A percentile compares a stretch with the other conserved stretches of the same genome.
Evolutionary conservation across 2,797 vertebrate species (phyloP).

Genomic region (Bufotes viridis): DNA sequence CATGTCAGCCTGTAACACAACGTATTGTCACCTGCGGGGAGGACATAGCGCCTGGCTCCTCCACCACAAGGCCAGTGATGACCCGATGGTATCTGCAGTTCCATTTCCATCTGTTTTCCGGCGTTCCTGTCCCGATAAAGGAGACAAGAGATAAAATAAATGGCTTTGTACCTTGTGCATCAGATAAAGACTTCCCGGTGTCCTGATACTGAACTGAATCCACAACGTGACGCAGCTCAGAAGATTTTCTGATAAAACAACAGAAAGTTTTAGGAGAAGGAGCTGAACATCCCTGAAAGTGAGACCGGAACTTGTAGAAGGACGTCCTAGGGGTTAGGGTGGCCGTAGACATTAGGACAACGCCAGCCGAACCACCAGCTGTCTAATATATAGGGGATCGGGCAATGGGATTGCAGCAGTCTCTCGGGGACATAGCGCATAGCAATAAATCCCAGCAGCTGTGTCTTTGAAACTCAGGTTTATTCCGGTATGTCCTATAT

Average conservation of each 20-base stretch:
- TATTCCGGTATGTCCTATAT: too few relatives aligned
- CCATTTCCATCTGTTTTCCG: not conserved
- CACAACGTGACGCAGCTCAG: not conserved
- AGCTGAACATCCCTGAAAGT: not conserved
- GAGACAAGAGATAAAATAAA: conserved; percentile 8
- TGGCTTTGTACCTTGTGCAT: not conserved
- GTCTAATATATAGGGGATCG: too few relatives aligned
- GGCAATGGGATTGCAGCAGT: too few relatives aligned
- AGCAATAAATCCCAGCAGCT: too few relatives aligned
- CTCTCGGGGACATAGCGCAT: too few relatives aligned
- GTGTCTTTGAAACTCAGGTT: too few relatives aligned
- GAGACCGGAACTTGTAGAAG: not conserved
- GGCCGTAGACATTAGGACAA: too few relatives aligned
- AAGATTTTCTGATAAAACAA: conserved; percentile 10
- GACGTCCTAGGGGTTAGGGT: not conserved
- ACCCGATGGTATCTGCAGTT: not conserved
- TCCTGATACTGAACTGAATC: not conserved
- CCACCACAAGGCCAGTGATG: not conserved
- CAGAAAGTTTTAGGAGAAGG: not conserved
- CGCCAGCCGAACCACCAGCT: too few relatives aligned
- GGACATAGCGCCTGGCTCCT: not conserved
- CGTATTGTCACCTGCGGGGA: too few relatives aligned
- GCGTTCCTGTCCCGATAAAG: conserved; percentile 2
- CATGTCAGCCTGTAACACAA: too few relatives aligned
- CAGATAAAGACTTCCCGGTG: not conserved